These are phyloP conservation scores for Neogale vison DNA, from an alignment of 2,113 vertebrate species.

Conservation along the genomic window DNA sequence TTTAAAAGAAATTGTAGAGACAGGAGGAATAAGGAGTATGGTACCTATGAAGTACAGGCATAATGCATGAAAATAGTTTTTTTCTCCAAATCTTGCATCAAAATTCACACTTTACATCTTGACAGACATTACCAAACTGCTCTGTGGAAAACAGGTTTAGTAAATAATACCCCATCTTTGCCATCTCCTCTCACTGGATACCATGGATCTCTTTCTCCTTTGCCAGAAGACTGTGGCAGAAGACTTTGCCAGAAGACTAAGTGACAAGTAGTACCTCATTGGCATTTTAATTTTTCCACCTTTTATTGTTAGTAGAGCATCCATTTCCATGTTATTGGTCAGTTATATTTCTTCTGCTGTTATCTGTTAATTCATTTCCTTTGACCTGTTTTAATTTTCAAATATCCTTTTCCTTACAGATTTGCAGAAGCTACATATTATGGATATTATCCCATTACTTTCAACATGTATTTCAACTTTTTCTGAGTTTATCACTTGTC, in stretches of 20 bases:
- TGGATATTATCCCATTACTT: not conserved
- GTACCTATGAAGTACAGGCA: not conserved
- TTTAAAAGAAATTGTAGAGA: not conserved
- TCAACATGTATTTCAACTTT: not conserved
- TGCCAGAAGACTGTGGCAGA: not conserved
- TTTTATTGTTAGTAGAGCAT: not conserved
- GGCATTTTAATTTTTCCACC: not conserved
- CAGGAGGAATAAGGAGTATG: not conserved
- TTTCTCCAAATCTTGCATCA: not conserved
- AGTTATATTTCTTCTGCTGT: not conserved
- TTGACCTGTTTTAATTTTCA: constrained; percentile 29
- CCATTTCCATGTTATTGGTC: not conserved
- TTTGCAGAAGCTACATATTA: not conserved
- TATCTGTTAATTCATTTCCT: not conserved
- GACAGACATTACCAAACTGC: not conserved
- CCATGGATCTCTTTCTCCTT: not conserved
- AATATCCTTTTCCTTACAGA: not conserved
- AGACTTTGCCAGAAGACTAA: not conserved
- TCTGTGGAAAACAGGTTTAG: not conserved
- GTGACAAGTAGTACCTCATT: not conserved
- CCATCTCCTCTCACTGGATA: not conserved
- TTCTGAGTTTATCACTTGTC: not conserved
- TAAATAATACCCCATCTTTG: not conserved
- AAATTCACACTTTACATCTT: not conserved
- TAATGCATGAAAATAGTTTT: not conserved